phyloP scores from a whole-genome alignment of 2,113 vertebrate species.

The Nothocercus nigrocapillus region DNA sequence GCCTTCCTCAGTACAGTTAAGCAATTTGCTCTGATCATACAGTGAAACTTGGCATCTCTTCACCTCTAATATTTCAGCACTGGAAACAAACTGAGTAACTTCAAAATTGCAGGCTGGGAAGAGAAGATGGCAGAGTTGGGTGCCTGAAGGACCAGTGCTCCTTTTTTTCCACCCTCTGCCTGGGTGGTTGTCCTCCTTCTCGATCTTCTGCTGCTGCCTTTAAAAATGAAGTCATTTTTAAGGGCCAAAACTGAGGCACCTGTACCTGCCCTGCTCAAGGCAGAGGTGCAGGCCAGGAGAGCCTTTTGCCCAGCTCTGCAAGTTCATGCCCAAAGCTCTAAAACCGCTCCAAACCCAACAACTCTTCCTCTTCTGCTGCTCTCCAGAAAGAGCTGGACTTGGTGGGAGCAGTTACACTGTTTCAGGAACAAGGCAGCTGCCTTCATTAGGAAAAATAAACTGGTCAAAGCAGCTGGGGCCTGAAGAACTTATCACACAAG shows the following conservation, averaged over 20 bases:
- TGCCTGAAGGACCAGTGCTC: not conserved
- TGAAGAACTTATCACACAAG: not conserved
- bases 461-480: slow-evolving; percentile 3
- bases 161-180: not conserved
- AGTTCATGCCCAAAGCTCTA: not conserved
- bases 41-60: slow-evolving; percentile 30
- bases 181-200: not conserved
- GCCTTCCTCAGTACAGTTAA: slow-evolving; percentile 34
- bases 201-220: not conserved
- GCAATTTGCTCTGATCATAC: slow-evolving; percentile 37
- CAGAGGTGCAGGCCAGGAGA: not conserved
- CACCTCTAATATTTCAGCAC: not conserved
- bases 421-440: not conserved
- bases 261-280: not conserved
- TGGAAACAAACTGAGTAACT: slow-evolving; percentile 15
- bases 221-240: not conserved
- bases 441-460: not conserved
- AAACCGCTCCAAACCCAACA: not conserved
- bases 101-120: not conserved
- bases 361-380: not conserved
- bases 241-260: not conserved
- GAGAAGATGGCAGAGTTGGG: not conserved
- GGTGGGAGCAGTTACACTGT: not conserved
- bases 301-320: not conserved
- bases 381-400: not conserved